phyloP scores from a whole-genome alignment of 2,888 invertebrate genomes.

The Notocelia uddmanniana region DNA sequence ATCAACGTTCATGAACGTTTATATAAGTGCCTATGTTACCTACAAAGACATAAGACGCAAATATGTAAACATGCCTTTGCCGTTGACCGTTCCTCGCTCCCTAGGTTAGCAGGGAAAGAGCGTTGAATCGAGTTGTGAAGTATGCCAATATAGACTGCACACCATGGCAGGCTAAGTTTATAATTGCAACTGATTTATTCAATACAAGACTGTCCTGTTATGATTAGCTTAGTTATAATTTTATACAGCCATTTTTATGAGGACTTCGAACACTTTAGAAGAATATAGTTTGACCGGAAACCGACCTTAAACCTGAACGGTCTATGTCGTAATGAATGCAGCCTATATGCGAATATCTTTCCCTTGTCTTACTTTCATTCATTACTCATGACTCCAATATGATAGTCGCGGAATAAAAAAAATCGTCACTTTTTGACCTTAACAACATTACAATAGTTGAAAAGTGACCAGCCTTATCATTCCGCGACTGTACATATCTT shows the following conservation, averaged over 20 bases:
- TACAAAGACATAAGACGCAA: too few relatives aligned
- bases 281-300: conserved; percentile 8
- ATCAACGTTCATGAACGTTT: not conserved
- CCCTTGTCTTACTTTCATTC: not conserved
- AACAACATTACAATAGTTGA: too few relatives aligned
- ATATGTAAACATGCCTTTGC: too few relatives aligned
- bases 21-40: not conserved
- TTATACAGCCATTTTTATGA: too few relatives aligned
- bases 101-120: not conserved
- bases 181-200: not conserved
- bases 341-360: not conserved
- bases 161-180: not conserved
- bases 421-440: too few relatives aligned
- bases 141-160: not conserved
- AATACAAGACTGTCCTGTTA: not conserved
- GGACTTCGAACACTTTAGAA: not conserved
- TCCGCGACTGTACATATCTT: too few relatives aligned
- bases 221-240: too few relatives aligned
- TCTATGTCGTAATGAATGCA: not conserved
- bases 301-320: conserved; percentile 1
- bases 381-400: not conserved
- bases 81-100: not conserved
- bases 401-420: too few relatives aligned
- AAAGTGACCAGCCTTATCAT: too few relatives aligned
- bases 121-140: not conserved